Conservation (phyloP, 2,113 vertebrate genomes). For the Gracilinanus agilis region DNA sequence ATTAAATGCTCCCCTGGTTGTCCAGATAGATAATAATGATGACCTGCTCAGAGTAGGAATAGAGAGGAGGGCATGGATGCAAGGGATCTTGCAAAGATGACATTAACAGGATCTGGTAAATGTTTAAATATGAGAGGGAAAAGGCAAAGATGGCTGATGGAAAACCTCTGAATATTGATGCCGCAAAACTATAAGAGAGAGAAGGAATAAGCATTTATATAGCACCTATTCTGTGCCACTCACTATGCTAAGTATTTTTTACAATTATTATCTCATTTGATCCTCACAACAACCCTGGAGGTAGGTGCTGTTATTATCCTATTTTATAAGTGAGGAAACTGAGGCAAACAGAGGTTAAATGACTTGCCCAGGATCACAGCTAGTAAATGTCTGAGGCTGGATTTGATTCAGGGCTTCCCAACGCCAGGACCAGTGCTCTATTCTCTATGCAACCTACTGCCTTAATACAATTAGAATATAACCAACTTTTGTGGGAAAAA, state of each 20-base stretch:
- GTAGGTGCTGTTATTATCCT: too few relatives aligned
- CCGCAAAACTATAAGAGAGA: neutral
- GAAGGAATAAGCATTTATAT: neutral
- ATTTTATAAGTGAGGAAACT: neutral
- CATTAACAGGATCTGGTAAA: neutral
- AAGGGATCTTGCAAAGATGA: too few relatives aligned
- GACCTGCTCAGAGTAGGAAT: neutral
- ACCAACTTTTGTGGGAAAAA: neutral
- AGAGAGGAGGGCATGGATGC: too few relatives aligned
- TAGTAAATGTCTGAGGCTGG: neutral
- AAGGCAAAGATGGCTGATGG: neutral
- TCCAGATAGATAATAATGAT: neutral
- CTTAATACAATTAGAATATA: neutral
- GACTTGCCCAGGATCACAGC: too few relatives aligned
- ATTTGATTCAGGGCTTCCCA: neutral
- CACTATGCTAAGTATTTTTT: neutral
- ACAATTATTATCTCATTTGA: neutral
- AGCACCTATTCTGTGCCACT: neutral
- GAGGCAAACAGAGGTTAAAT: neutral
- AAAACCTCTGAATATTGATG: neutral
- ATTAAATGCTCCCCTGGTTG: too few relatives aligned
- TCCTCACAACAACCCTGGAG: too few relatives aligned
- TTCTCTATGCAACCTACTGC: neutral
- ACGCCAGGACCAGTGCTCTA: neutral
- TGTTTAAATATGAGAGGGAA: neutral